Evolutionary conservation across 2,797 vertebrate species (phyloP), one percentile per base, ranked within the genome.

Genomic region (Dipus sagitta): DNA sequence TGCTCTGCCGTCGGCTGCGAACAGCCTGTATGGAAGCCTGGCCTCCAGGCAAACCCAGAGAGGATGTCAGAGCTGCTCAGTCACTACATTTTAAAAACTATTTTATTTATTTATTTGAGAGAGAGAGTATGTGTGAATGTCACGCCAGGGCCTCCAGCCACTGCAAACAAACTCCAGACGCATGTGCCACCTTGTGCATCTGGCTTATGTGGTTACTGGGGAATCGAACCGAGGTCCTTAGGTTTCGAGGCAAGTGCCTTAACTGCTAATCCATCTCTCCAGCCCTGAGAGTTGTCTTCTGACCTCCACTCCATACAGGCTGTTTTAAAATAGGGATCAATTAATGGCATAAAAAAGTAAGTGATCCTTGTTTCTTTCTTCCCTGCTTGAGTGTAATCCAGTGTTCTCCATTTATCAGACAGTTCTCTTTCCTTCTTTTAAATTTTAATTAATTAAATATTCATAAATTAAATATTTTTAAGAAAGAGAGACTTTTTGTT

Each of bases 271-370:
- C 47, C 47, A 47, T 47, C 47, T 47, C 9, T 47, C 47, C 47
- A 47, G 47, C 47, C 47, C 47, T 47, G 47, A 8, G 47, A 9
- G 47, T 9, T 5, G 1, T 3, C 13, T 52, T 84, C 58, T 72
- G 34, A 65, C 24, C 1, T 3, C 80, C 76, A 62, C n/a, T 65
- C 62, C 6, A 42, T 76, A 60, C 64, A 42, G 72, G 47, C 65
- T 86, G 20, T 28, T 15, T 54, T 71, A n/a, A 32, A 20, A 32
- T 1, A 54, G 58, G 58, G 21, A 88, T 92, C 76, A 92, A 80
- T 93, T 87, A 82, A 58, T 23, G 47, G 54, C 82, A 86, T 6
- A 84, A 84, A 84, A 84, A 72, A 88, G 65, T 0, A 2, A 85
- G 85, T 28, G 34, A 21, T 85, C 15, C 47, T 80, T 91, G 68